Evolutionary conservation across 2,113 vertebrate species (phyloP).

Genomic region (Salvelinus alpinus): DNA sequence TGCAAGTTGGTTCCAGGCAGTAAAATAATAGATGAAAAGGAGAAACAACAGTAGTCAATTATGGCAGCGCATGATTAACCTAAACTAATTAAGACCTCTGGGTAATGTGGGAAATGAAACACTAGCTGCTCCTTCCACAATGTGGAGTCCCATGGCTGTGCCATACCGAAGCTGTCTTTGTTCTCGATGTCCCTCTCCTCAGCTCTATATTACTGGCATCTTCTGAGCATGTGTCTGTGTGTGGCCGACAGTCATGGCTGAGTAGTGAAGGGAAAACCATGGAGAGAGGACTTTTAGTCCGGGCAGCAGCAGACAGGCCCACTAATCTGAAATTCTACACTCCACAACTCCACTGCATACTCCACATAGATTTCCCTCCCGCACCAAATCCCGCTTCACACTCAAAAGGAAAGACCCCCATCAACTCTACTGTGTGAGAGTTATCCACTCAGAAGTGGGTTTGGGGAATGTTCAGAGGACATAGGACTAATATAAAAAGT

Average conservation of each 20-base stretch:
- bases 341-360: not conserved
- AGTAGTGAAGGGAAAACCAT: not conserved
- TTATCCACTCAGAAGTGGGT: not conserved
- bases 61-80: slow-evolving; percentile 73
- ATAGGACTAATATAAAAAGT: not conserved
- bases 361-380: not conserved
- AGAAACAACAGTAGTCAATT: slow-evolving; percentile 74
- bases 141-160: slow-evolving; percentile 63
- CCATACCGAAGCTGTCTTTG: slow-evolving; percentile 55
- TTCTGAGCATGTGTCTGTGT: not conserved
- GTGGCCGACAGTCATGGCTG: not conserved
- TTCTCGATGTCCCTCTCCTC: slow-evolving; percentile 60
- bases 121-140: slow-evolving; percentile 50
- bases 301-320: not conserved
- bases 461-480: slow-evolving; percentile 1
- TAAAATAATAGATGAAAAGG: slow-evolving; percentile 71
- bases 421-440: not conserved
- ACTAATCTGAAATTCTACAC: too few species aligned
- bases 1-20: slow-evolving; percentile 65
- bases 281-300: not conserved
- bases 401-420: not conserved
- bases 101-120: slow-evolving; percentile 72
- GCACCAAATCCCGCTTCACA: not conserved
- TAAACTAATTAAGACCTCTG: slow-evolving; percentile 79
- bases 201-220: slow-evolving; percentile 30